Conservation (phyloP, 2,797 vertebrate genomes). For the Hippocampus kuda region DNA sequence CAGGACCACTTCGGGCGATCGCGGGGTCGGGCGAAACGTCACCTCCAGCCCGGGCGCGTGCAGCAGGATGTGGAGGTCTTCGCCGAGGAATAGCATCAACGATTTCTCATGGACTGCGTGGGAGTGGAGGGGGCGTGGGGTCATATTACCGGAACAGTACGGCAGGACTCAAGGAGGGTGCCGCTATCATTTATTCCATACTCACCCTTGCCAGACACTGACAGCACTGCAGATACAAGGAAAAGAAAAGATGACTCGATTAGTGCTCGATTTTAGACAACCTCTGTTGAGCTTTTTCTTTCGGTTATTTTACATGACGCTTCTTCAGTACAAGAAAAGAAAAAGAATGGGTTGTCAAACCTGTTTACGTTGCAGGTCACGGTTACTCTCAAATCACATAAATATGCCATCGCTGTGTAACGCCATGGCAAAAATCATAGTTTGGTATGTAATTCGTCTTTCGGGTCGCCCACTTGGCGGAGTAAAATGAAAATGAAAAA, state of each 20-base stretch:
- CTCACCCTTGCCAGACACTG: slow-evolving; percentile 6
- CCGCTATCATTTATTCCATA: not conserved
- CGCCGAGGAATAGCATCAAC: slow-evolving; percentile 48
- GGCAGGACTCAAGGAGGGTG: too few species aligned
- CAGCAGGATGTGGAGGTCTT: slow-evolving; percentile 64
- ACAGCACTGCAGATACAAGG: not conserved
- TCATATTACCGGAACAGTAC: not conserved
- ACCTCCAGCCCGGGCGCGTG: slow-evolving; percentile 36
- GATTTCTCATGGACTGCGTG: slow-evolving; percentile 31
- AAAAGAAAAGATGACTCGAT: not conserved
- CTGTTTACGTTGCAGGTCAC: too few species aligned
- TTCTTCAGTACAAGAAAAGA: not conserved
- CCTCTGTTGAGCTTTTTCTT: not conserved
- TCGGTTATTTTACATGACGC: too few species aligned
- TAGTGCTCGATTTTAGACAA: not conserved
- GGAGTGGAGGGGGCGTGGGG: rapidly evolving
- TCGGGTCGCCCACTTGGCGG: too few species aligned
- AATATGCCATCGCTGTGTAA: too few species aligned
- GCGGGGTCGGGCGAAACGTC: slow-evolving; percentile 30
- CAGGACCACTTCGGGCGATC: slow-evolving; percentile 30
- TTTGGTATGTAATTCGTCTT: too few species aligned
- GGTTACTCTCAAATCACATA: too few species aligned
- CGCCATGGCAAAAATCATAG: too few species aligned
- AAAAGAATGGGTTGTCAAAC: not conserved
- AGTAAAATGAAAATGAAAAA: too few species aligned